Conservation (phyloP, 2,888 invertebrate species). For the Ectobius pallidus region DNA sequence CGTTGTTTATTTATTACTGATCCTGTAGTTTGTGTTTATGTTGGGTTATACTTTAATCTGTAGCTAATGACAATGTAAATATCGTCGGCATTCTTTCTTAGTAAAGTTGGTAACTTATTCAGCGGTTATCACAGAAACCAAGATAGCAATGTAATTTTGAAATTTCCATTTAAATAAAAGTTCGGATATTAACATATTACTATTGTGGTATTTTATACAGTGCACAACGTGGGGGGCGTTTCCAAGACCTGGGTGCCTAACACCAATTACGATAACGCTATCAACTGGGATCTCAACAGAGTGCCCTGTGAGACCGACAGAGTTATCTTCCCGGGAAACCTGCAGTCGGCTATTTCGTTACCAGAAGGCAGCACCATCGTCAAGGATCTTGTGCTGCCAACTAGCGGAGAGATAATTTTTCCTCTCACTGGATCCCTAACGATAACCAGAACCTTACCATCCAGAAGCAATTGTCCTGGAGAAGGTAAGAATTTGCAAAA, state of each 20-base stretch:
- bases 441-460: background rate
- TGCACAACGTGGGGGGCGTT: background rate
- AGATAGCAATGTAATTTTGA: too few relatives aligned
- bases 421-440: slow-evolving; percentile 45
- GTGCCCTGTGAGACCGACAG: slow-evolving; percentile 52
- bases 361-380: slow-evolving; percentile 46
- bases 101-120: too few relatives aligned
- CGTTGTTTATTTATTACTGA: too few relatives aligned
- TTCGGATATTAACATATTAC: too few relatives aligned
- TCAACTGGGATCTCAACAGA: slow-evolving; percentile 52
- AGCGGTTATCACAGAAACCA: too few relatives aligned
- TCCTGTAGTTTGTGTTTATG: too few relatives aligned
- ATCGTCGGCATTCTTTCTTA: too few relatives aligned
- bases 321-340: slow-evolving; percentile 50
- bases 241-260: slow-evolving; percentile 50
- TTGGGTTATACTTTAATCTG: too few relatives aligned
- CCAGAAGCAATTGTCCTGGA: background rate
- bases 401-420: slow-evolving; percentile 53
- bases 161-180: too few relatives aligned
- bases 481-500: slow-evolving; percentile 5
- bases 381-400: slow-evolving; percentile 53
- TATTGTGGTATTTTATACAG: too few relatives aligned
- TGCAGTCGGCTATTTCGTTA: slow-evolving; percentile 43
- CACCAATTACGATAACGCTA: slow-evolving; percentile 53
- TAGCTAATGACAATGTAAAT: too few relatives aligned